Evolutionary conservation across 2,797 vertebrate species (phyloP).

Genomic region (Streptopelia turtur): DNA sequence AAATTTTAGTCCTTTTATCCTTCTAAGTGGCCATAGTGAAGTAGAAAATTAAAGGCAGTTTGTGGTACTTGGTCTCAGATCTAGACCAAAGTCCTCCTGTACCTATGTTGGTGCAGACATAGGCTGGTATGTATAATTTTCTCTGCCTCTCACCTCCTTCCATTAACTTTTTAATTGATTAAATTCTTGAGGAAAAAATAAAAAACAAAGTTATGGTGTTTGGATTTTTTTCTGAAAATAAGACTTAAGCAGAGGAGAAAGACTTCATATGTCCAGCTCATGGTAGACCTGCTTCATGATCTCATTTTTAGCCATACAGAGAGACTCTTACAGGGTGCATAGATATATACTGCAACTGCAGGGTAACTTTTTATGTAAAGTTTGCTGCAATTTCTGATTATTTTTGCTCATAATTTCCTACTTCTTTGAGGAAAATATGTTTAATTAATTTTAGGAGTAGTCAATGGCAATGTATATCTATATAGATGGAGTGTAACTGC

Average conservation of each 20-base stretch:
- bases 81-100: not conserved
- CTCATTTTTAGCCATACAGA: not conserved
- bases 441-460: not conserved
- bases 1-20: not conserved
- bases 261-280: fast-evolving
- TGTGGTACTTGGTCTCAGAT: not conserved
- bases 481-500: not conserved
- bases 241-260: not conserved
- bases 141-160: not conserved
- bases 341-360: fast-evolving
- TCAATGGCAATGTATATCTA: not conserved
- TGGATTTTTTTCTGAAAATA: not conserved
- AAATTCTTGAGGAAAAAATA: not conserved
- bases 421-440: not conserved
- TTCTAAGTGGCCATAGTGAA: not conserved
- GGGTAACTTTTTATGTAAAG: not conserved
- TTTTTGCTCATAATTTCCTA: not conserved
- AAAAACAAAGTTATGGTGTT: not conserved
- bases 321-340: not conserved
- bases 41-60: not conserved
- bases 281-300: not conserved
- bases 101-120: not conserved
- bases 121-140: not conserved
- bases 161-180: not conserved
- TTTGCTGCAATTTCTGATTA: not conserved